These are phyloP conservation scores for Corythaeola cristata DNA, from an alignment of 2,113 vertebrate genomes.

Conservation along the genomic window DNA sequence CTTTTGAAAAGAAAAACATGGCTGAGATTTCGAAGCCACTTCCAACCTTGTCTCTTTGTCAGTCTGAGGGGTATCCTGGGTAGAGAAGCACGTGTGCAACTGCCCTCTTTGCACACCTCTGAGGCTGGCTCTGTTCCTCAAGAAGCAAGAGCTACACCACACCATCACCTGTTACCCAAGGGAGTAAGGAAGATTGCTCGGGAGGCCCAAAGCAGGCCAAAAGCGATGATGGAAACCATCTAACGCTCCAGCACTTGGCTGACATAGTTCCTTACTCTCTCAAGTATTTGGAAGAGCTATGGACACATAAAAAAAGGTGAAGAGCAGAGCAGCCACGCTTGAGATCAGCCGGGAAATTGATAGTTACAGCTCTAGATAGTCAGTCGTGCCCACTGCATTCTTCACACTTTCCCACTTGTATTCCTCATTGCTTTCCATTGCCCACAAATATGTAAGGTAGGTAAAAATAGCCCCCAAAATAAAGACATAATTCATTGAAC, in stretches of 20 bases:
- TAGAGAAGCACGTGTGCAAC: neutral
- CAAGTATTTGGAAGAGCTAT: neutral
- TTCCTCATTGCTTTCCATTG: neutral
- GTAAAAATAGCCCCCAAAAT: slow-evolving; percentile 50
- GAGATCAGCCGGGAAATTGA: neutral
- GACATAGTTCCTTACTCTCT: neutral
- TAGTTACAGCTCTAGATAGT: neutral
- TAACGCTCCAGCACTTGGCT: neutral
- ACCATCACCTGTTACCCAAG: neutral
- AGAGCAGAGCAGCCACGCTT: neutral
- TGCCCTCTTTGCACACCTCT: neutral
- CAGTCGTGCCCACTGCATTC: neutral
- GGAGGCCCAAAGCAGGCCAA: neutral
- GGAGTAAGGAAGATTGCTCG: neutral
- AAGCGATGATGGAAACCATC: neutral
- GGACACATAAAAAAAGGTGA: neutral
- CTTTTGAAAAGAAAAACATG: neutral
- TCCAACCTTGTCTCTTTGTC: neutral
- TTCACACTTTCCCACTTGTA: neutral
- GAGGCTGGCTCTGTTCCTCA: neutral
- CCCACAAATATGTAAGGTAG: slow-evolving; percentile 29
- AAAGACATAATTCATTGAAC: slow-evolving; percentile 58
- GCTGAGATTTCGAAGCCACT: neutral
- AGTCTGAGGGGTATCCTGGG: neutral
- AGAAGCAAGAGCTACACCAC: neutral